Evolutionary conservation across 2,888 invertebrate species (phyloP), one percentile per base, ranked within the genome.

Genomic region (Drosophila acutilabella): DNA sequence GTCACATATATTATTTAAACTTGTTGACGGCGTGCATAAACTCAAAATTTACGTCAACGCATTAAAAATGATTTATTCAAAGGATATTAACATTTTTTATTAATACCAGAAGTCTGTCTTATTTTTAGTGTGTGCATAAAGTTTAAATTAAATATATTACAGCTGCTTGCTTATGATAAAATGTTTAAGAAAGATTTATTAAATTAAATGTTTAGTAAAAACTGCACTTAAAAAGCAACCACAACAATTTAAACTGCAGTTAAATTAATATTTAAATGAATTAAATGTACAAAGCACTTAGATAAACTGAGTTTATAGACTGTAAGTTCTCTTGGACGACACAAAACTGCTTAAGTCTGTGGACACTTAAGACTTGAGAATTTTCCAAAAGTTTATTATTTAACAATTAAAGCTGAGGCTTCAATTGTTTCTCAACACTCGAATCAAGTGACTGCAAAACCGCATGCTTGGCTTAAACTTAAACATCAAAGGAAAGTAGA

Each of bases 51-150:
- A 54, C 11, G 11, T 36, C 14, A 16, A 23, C 14, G 14, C 23
- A 14, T 23, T 52, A 52, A 52, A 38, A 52, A 23, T 26, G 38
- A 40, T 23, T 40, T 52, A 26, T 41, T 38, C 7, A 51, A 52
- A 2, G 5, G 8, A 20, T 23, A 38, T 20, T 7, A n/a, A 20
- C 2, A 23, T 26, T 14, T 16, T 40, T 40, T 14, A 40, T 26
- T 26, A 16, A 26, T 16, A 26, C 52, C 14, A 1, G 30, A 53
- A 11, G 26, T 30, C 11, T 23, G 36, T 2, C n/a, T n/a, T 51
- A 11, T 3, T 14, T 47, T 47, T 1, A 47, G 45, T 45, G 45
- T 30, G 47, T 1, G 14, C 30, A 16, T 48, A 30, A 6, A 10
- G 14, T 14, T 14, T 6, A 52, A 23, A 16, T 26, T 16, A 26